phyloP scores from a whole-genome alignment of 2,113 vertebrate genomes.

The Strix aluco region DNA sequence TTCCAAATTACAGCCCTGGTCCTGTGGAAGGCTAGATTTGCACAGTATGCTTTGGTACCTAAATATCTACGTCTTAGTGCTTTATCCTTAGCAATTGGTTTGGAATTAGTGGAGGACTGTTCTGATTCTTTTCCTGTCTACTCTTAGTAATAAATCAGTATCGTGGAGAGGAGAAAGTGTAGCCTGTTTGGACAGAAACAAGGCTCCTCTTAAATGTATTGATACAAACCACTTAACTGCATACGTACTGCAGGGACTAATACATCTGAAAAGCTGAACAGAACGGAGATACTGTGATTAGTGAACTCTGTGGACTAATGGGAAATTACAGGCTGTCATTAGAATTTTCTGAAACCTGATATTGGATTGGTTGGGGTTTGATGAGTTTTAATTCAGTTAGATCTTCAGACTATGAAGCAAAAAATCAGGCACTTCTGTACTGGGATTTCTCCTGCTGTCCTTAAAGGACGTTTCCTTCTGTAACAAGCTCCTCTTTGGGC shows the following conservation, averaged over 20 bases:
- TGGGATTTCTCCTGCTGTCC: not conserved
- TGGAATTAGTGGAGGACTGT: not conserved
- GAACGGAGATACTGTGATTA: not conserved
- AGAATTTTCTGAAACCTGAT: not conserved
- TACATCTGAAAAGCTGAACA: not conserved
- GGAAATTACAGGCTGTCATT: not conserved
- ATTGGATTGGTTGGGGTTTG: not conserved
- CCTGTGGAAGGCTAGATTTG: not conserved
- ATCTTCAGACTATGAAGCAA: not conserved
- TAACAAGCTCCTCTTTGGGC: not conserved
- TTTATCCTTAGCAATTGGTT: not conserved
- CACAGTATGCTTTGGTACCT: not conserved
- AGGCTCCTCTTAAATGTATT: not conserved
- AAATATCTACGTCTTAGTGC: not conserved
- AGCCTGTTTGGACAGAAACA: not conserved
- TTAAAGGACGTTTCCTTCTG: not conserved
- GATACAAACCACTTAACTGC: not conserved
- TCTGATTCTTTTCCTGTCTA: not conserved
- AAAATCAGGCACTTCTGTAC: not conserved
- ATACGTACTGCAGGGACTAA: not conserved
- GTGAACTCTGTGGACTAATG: not conserved
- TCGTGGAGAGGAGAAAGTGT: not conserved
- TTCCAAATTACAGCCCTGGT: not conserved
- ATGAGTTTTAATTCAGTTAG: not conserved
- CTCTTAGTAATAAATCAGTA: not conserved